A percentile compares a stretch with the other conserved stretches of the same genome.
Evolutionary conservation across 2,888 invertebrate genomes (phyloP).

Genomic region (Trichogramma dendrolimi): DNA sequence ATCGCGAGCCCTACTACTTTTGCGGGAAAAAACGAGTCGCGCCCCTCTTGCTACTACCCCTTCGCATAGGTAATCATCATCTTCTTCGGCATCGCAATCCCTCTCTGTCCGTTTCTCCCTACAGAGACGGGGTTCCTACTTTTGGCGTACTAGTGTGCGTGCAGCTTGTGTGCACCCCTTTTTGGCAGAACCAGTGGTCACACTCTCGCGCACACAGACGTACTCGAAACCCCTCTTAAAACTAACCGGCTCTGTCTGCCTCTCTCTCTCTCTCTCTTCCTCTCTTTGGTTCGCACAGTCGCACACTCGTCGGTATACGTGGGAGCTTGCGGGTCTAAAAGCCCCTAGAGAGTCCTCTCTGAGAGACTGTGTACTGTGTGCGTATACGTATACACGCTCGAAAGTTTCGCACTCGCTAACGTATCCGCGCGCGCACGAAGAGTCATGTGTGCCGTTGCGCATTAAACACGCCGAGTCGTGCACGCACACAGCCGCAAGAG

Average conservation of each 20-base stretch:
- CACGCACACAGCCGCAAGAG: neutral
- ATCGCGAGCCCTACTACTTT: too few species aligned
- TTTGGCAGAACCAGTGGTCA: too few species aligned
- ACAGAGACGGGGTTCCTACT: too few species aligned
- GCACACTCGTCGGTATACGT: neutral
- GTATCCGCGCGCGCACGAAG: conserved; percentile 1
- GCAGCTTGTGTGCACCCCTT: too few species aligned
- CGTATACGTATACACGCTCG: neutral
- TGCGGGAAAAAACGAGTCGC: too few species aligned
- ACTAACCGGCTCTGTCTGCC: neutral
- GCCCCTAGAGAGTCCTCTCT: neutral
- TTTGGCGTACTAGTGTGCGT: too few species aligned
- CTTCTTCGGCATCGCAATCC: conserved; percentile 2
- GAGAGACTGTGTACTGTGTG: neutral
- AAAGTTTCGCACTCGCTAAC: conserved; percentile 9
- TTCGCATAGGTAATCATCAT: neutral
- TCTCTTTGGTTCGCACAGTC: conserved; percentile 14
- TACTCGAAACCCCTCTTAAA: too few species aligned
- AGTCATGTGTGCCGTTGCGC: too few species aligned
- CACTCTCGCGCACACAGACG: too few species aligned
- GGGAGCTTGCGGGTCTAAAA: conserved; percentile 12
- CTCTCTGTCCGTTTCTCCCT: neutral
- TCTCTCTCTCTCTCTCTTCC: conserved; percentile 29
- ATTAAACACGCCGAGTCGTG: conserved; percentile 4
- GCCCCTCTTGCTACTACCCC: too few species aligned